Evolutionary conservation across 2,888 invertebrate genomes (phyloP).

Genomic region (Brachynemurus nebulosus): DNA sequence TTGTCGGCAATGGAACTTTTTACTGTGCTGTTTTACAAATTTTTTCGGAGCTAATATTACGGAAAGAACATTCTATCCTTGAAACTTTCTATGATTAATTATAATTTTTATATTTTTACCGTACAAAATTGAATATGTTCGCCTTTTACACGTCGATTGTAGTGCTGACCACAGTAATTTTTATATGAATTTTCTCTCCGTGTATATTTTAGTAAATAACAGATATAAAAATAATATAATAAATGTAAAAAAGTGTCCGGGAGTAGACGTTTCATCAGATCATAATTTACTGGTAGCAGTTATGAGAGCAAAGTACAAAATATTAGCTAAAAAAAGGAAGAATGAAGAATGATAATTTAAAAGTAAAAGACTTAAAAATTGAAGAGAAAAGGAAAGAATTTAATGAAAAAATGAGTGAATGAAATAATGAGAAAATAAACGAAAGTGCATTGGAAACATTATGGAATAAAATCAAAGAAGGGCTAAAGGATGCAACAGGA

Average conservation of each 20-base stretch:
- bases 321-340: slow-evolving; percentile 5
- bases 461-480: neutral
- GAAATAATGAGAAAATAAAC: slow-evolving; percentile 6
- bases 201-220: slow-evolving; percentile 17
- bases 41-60: too few species aligned
- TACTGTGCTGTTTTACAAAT: too few species aligned
- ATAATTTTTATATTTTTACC: too few species aligned
- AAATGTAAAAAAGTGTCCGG: slow-evolving; percentile 16
- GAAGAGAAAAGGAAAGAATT: slow-evolving; percentile 1
- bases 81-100: too few species aligned
- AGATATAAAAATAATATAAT: slow-evolving; percentile 15
- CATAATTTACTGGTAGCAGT: slow-evolving; percentile 15
- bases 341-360: slow-evolving; percentile 5
- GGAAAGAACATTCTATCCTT: too few species aligned
- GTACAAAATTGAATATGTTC: too few species aligned
- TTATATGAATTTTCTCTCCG: too few species aligned
- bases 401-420: slow-evolving; percentile 5
- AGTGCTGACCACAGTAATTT: too few species aligned
- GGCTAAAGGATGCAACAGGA: neutral
- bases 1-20: too few species aligned
- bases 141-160: too few species aligned
- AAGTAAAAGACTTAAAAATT: slow-evolving; percentile 6
- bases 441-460: slow-evolving; percentile 3
- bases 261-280: slow-evolving; percentile 17
- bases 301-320: slow-evolving; percentile 9